Evolutionary conservation across 2,888 invertebrate genomes (phyloP), one percentile per base, ranked within the genome.

Genomic region (Pyrrhosoma nymphula): DNA sequence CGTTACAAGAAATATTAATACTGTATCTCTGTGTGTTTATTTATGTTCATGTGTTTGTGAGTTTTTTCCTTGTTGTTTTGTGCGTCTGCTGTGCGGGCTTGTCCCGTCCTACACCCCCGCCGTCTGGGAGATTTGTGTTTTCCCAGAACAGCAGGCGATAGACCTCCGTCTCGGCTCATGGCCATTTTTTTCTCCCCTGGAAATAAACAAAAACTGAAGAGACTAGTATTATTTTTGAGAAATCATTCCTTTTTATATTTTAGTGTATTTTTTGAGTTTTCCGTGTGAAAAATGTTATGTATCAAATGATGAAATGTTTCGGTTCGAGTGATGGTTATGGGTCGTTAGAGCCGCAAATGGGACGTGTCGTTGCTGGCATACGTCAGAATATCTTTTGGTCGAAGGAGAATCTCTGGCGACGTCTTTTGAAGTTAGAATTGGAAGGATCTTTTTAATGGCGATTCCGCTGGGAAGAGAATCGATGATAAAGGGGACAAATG

Each of bases 91-190:
- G 60, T 60, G 69, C 12, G 69, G 26, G 26, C 69, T n/a, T 8
- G 10, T 69, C 69, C 69, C 63, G 4, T 23, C 18, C 63, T 56
- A 60, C 23, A 69, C 69, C 26, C 26, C 69, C 69, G 69, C 26
- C 69, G 69, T 26, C 69, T 69, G 69, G 69, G 69, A 69, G 69
- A 69, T 69, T 69, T 23, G 69, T 69, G 69, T 69, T 69, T 69
- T 26, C 69, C 26, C 60, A 60, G 20, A 60, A 60, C 60, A 26
- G 69, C 69, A 69, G 12, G 69, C 60, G n/a, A 26, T 2, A 16
- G 69, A 26, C 10, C 69, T 23, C 69, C 26, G 26, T 23, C n/a
- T n/a, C n/a, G 26, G 69, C 69, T 69, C 69, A 12, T 26, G 10
- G 69, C 23, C 23, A 26, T 26, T 26, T 69, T 69, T 26, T 69